Percentiles rank a stretch among this genome's conserved stretches.
These are phyloP conservation scores for Tympanuchus pallidicinctus DNA, from an alignment of 2,113 vertebrate genomes.

Conservation along the genomic window DNA sequence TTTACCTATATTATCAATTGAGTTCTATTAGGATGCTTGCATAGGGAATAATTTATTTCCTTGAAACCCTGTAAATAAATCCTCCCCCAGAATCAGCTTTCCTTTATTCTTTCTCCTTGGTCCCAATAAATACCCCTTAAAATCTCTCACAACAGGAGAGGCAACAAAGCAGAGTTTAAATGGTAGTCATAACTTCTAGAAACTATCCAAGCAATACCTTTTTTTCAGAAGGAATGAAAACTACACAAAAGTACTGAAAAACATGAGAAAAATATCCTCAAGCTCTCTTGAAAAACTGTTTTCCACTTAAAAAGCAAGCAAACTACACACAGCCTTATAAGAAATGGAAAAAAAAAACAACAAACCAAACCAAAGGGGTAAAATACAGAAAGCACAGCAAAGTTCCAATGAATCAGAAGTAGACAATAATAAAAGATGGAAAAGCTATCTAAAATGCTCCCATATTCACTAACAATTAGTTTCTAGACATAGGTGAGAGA, in stretches of 20 bases:
- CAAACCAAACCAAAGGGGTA: neutral
- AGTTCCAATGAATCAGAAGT: neutral
- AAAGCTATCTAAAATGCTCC: slow-evolving; percentile 4
- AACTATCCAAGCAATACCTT: neutral
- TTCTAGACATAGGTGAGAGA: slow-evolving; percentile 11
- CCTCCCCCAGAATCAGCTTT: neutral
- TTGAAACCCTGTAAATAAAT: neutral
- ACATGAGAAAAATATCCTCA: neutral
- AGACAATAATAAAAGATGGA: slow-evolving; percentile 1
- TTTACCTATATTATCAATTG: neutral
- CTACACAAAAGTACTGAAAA: neutral
- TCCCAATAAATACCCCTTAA: neutral
- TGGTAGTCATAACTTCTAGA: neutral
- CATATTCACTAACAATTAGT: neutral
- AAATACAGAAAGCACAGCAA: neutral
- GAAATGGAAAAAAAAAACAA: neutral
- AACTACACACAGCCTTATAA: neutral
- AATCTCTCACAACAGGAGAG: neutral
- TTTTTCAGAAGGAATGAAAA: neutral
- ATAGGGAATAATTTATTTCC: neutral
- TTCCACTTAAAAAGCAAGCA: neutral
- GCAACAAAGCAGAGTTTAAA: neutral
- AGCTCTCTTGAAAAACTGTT: neutral
- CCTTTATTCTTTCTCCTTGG: neutral
- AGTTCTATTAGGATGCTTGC: neutral